Evolutionary conservation across 2,797 vertebrate genomes (phyloP).

Genomic region (Hemitrygon akajei): DNA sequence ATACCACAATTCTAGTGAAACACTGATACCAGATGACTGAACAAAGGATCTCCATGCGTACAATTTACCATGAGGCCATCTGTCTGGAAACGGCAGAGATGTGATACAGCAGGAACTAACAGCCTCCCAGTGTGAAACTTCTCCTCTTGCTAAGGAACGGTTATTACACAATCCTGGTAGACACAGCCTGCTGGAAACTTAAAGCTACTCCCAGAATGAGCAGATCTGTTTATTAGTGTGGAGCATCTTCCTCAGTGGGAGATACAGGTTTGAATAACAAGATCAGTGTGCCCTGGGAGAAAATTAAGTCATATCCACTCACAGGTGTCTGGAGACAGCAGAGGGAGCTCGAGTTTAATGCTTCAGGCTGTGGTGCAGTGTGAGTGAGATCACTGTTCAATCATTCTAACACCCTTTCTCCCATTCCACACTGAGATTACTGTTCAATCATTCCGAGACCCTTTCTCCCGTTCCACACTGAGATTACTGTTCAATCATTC

Average conservation of each 20-base stretch:
- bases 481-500: no score
- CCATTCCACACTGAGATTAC: no score
- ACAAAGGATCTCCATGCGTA: no score
- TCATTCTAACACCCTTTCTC: no score
- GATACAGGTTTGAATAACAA: constrained; percentile 2
- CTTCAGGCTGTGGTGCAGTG: not conserved
- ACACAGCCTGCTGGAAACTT: not conserved
- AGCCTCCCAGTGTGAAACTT: not conserved
- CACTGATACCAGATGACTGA: no score
- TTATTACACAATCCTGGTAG: not conserved
- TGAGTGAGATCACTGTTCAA: not conserved
- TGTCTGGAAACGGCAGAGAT: no score
- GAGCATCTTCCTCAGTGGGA: not conserved
- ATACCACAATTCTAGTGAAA: no score
- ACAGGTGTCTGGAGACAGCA: not conserved
- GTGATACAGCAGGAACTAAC: no score
- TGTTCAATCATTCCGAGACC: no score
- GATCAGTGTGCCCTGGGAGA: not conserved
- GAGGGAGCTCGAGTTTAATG: not conserved
- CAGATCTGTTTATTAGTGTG: not conserved
- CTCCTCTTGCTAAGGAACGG: not conserved
- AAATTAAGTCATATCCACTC: not conserved
- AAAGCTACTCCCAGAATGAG: not conserved
- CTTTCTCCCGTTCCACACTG: no score
- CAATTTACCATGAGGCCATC: no score